These are phyloP conservation scores for Megalurothrips usitatus DNA, from an alignment of 2,888 invertebrate genomes.

Conservation along the genomic window DNA sequence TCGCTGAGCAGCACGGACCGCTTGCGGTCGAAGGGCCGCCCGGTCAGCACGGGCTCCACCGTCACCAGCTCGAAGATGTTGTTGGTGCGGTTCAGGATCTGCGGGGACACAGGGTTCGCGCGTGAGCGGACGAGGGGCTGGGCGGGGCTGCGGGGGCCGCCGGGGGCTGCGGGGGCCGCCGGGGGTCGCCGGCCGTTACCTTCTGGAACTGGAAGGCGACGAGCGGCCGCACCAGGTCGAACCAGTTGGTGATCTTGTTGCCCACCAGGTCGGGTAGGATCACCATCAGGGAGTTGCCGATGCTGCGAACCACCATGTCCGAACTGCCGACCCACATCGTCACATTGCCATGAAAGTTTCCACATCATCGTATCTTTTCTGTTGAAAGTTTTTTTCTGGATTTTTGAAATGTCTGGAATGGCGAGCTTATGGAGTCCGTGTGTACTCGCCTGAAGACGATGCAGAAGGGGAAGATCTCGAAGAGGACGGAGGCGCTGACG, in stretches of 20 bases:
- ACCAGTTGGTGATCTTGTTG: conserved; percentile 86
- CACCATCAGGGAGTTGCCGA: conserved; percentile 85
- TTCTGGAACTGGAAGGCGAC: conserved; percentile 93
- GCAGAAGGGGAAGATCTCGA: conserved; percentile 97
- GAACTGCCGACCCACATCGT: conserved; percentile 53
- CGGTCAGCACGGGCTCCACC: conserved; percentile 74
- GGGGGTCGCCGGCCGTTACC: conserved; percentile 54
- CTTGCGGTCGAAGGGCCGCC: conserved; percentile 55
- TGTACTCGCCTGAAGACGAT: conserved; percentile 81
- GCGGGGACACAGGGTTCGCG: conserved; percentile 29
- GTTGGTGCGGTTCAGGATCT: conserved; percentile 93
- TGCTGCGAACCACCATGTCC: conserved; percentile 82
- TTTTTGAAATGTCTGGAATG: not conserved
- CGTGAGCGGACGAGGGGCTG: too few species aligned
- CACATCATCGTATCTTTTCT: too few species aligned
- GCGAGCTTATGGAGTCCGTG: too few species aligned
- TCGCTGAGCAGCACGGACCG: conserved; percentile 56
- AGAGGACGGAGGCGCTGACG: conserved; percentile 81
- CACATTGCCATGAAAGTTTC: too few species aligned
- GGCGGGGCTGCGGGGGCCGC: too few species aligned
- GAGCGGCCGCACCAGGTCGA: conserved; percentile 84
- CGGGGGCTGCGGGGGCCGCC: too few species aligned
- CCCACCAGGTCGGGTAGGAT: conserved; percentile 83
- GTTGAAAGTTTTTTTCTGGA: not conserved
- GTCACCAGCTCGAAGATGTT: conserved; percentile 95